Base-by-base conservation (phyloP, 2,797 vertebrate genomes). In the Orestias chungarensis region DNA sequence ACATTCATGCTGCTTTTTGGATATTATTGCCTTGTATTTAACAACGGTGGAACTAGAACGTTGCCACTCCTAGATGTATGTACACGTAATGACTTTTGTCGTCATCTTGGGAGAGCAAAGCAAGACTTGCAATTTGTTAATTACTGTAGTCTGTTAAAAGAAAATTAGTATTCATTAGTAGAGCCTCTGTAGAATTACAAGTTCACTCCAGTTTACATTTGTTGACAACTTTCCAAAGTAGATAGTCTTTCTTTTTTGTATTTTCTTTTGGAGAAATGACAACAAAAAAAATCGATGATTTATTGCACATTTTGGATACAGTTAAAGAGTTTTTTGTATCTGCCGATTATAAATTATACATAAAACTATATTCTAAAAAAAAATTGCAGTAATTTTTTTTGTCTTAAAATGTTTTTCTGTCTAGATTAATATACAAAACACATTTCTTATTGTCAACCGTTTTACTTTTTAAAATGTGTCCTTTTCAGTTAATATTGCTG, bases 281-380 rank as follows among this genome's bases (percentile, higher is more conserved):
- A n/a, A n/a, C 94, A 81, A 93, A 91, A 93, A 95, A 95, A 95
- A 95, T 94, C 92, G 95, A 94, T 96, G 95, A 96, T 96, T 97
- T 97, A 96, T 97, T 97, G 96, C 96, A 98, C 96, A 97, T 96
- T 98, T 97, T 95, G 96, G 95, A 95, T 96, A 96, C 95, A 96
- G 95, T 96, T 96, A 94, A 95, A 96, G 95, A 95, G 94, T 93
- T 96, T 95, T 96, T 97, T 96, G 96, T 97, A 97, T 97, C 96
- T 97, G 93, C 95, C 96, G 95, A 96, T 90, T 96, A 97, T 97
- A 95, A 92, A 95, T 92, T 97, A 96, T 96, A 96, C 97, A 97
- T 97, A 96, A 98, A 94, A 91, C 94, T 95, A 86, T 92, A 82
- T 96, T 97, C 95, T 95, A 95, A 96, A 91, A 91, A 76, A 49